Evolutionary conservation across 2,113 vertebrate species (phyloP), one percentile per base, ranked within the genome.

Genomic region (Xiphias gladius): DNA sequence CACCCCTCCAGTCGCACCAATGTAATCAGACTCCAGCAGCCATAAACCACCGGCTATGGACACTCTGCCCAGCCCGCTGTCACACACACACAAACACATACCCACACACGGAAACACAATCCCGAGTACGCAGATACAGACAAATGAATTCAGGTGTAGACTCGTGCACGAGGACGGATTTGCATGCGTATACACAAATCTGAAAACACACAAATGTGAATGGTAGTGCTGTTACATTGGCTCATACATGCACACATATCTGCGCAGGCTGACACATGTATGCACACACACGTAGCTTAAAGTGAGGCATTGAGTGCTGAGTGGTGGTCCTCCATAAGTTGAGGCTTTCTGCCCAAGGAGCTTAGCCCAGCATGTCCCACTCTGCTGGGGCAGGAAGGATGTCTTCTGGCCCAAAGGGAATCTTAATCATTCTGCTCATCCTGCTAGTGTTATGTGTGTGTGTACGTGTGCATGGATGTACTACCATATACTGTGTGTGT

Each of bases 1-100:
- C 84, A 81, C 83, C 87, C 89, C 90, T 86, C 87, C 80, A 91
- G 86, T 90, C 82, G 83, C 88, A 89, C 86, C 92, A 82, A 89
- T 92, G 92, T 93, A 93, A 93, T 94, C 92, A 93, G 91, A 90
- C 88, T 88, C 92, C 89, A 83, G 88, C 91, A 86, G 86, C 89
- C 89, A 93, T 93, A 93, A 94, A 93, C 72, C 88, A 94, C 80
- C 80, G 35, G 79, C 87, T 88, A 87, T 82, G 87, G 91, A 91
- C 91, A 91, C 83, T 87, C 85, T 79, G 91, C 83, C 87, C 58
- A 39, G 74, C 79, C 84, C 43, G 83, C 86, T 90, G 88, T 87
- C 86, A 59, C 79, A 61, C 80, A 66, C 58, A 76, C 80, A 50
- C 69, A 79, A 76, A 72, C 74, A 68, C 84, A 83, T 75, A 70